Evolutionary conservation across 2,888 invertebrate species (phyloP).

Genomic region (Beris morrisii): DNA sequence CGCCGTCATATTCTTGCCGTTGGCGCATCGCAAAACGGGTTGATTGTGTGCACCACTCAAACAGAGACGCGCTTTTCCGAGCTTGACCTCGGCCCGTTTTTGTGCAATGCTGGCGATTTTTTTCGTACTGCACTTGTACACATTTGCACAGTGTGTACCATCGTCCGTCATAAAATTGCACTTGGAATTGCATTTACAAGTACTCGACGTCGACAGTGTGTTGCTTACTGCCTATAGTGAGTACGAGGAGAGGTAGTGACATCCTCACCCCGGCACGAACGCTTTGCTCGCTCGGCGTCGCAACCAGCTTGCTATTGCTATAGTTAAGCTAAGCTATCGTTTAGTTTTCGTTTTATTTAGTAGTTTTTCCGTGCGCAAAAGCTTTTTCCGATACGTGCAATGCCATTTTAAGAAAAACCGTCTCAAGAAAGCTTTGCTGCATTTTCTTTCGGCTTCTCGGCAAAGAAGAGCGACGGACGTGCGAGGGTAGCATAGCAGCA

Average conservation of each 20-base stretch:
- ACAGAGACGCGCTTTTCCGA: slow-evolving; percentile 31
- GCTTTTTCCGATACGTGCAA: background rate
- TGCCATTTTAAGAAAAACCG: slow-evolving; percentile 5
- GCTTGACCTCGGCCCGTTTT: slow-evolving; percentile 34
- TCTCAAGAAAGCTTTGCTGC: slow-evolving; percentile 2
- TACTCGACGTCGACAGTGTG: background rate
- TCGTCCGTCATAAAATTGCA: slow-evolving; percentile 14
- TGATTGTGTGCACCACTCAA: slow-evolving; percentile 15
- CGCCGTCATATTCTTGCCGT: slow-evolving; percentile 20
- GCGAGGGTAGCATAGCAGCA: slow-evolving; percentile 1
- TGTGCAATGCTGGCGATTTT: slow-evolving; percentile 32
- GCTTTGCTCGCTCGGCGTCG: too few species aligned
- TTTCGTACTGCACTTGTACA: slow-evolving; percentile 23
- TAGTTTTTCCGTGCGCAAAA: slow-evolving; percentile 1
- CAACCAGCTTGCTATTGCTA: background rate
- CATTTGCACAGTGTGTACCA: slow-evolving; percentile 9
- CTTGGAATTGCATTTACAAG: slow-evolving; percentile 6
- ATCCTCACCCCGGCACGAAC: too few species aligned
- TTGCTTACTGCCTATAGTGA: background rate
- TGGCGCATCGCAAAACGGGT: background rate
- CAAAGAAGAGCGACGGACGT: background rate
- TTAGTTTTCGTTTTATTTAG: slow-evolving; percentile 2
- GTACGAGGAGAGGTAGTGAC: too few species aligned
- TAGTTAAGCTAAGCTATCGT: background rate
- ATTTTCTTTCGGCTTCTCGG: slow-evolving; percentile 5